Conservation (phyloP, 2,888 invertebrate genomes). For the Meta bourneti region DNA sequence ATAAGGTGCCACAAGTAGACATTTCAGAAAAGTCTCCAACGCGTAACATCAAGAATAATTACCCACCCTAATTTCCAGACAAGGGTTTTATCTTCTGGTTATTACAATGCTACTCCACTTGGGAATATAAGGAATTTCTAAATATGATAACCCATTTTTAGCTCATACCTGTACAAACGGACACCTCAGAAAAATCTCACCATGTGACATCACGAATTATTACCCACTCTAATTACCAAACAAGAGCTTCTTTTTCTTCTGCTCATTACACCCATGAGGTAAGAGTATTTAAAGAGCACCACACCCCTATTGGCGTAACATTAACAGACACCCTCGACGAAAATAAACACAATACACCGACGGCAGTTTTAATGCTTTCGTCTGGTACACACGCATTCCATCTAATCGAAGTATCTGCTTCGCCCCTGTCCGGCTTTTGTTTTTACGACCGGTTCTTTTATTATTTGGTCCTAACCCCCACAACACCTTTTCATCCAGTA, state of each 20-base stretch:
- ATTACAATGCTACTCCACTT: too few species aligned
- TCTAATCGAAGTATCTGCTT: conserved; percentile 34
- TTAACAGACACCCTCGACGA: conserved; percentile 21
- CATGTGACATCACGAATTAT: background rate
- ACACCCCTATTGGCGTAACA: conserved; percentile 34
- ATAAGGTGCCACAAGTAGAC: too few species aligned
- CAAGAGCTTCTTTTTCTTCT: background rate
- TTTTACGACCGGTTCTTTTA: conserved; percentile 37
- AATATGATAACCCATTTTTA: too few species aligned
- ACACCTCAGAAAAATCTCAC: too few species aligned
- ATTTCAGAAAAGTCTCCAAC: too few species aligned
- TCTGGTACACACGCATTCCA: conserved; percentile 12
- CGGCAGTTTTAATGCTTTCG: conserved; percentile 42
- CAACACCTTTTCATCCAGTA: conserved; percentile 7
- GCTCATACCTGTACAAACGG: too few species aligned
- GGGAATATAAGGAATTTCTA: too few species aligned
- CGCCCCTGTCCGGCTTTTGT: background rate
- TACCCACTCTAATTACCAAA: background rate
- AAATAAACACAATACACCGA: conserved; percentile 43
- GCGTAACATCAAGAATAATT: too few species aligned
- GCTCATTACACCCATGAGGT: background rate
- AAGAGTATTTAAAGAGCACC: background rate
- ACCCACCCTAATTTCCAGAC: too few species aligned
- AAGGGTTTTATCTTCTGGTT: too few species aligned
- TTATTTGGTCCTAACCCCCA: background rate